Evolutionary conservation across 2,113 vertebrate genomes (phyloP).

Genomic region (Rhipidura dahli): DNA sequence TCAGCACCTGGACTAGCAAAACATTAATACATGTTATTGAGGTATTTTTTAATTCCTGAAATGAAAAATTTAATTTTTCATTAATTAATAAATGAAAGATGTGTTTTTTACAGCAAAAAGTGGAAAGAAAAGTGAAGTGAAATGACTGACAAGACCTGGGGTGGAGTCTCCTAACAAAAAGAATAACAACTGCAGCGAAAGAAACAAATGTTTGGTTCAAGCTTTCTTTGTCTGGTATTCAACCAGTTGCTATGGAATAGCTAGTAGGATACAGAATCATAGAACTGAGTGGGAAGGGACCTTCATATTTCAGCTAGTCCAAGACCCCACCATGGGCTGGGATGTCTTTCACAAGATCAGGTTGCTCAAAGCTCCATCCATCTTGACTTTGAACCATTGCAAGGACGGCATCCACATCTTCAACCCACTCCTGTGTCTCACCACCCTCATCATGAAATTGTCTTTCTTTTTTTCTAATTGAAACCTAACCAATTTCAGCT

Average conservation of each 20-base stretch:
- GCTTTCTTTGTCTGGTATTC: background rate
- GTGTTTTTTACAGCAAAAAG: background rate
- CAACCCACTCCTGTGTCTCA: background rate
- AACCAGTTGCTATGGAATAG: background rate
- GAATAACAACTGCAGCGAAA: background rate
- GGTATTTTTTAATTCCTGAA: background rate
- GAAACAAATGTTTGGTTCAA: background rate
- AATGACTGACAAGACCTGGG: background rate
- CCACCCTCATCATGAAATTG: background rate
- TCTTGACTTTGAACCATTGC: background rate
- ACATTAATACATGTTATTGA: background rate
- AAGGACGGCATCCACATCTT: background rate
- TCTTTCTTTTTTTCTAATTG: background rate
- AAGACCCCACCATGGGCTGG: no score
- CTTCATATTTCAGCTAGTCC: background rate
- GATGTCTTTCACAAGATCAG: background rate
- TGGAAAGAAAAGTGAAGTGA: background rate
- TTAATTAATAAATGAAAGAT: background rate
- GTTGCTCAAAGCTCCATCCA: fast-evolving
- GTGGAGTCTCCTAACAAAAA: background rate
- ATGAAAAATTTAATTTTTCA: background rate
- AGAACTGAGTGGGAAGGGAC: background rate
- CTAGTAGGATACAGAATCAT: background rate
- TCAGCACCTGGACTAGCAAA: background rate
- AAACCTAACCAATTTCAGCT: background rate